These are phyloP conservation scores for Argentina silus DNA, from an alignment of 2,797 vertebrate genomes.

Conservation along the genomic window DNA sequence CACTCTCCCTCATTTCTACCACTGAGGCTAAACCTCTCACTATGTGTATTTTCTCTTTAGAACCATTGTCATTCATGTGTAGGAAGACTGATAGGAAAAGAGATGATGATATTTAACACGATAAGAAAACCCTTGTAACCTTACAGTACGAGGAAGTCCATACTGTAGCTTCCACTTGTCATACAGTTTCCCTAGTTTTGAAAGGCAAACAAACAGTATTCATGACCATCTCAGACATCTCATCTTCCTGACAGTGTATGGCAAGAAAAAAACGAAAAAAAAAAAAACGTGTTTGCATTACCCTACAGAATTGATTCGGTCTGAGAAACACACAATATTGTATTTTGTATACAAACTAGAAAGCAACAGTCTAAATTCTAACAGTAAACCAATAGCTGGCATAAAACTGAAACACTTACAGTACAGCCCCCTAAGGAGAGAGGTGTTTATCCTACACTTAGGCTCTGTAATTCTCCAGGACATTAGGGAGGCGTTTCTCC, in stretches of 20 bases:
- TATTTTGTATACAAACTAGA: background rate
- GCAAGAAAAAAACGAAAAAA: too few relatives aligned
- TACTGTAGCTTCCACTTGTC: background rate
- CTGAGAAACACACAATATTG: background rate
- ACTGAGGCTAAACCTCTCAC: constrained; percentile 7
- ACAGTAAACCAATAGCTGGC: constrained; percentile 15
- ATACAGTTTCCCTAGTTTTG: background rate
- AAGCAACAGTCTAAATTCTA: background rate
- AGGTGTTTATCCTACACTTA: constrained; percentile 27
- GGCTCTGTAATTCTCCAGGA: constrained; percentile 45
- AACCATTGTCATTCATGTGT: constrained; percentile 45
- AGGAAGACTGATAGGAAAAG: constrained; percentile 14
- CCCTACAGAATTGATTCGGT: background rate
- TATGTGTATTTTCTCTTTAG: constrained; percentile 21
- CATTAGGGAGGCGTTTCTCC: constrained; percentile 35
- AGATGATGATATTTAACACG: constrained; percentile 9
- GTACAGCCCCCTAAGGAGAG: constrained; percentile 9
- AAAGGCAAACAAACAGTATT: background rate
- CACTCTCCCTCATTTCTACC: constrained; percentile 1
- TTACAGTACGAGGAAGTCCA: background rate
- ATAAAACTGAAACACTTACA: constrained; percentile 6
- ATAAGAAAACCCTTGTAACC: background rate
- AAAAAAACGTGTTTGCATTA: background rate
- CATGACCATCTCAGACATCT: background rate
- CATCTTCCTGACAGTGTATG: background rate